These are phyloP conservation scores for Eilema depressum DNA, from an alignment of 2,888 invertebrate genomes.

Conservation along the genomic window DNA sequence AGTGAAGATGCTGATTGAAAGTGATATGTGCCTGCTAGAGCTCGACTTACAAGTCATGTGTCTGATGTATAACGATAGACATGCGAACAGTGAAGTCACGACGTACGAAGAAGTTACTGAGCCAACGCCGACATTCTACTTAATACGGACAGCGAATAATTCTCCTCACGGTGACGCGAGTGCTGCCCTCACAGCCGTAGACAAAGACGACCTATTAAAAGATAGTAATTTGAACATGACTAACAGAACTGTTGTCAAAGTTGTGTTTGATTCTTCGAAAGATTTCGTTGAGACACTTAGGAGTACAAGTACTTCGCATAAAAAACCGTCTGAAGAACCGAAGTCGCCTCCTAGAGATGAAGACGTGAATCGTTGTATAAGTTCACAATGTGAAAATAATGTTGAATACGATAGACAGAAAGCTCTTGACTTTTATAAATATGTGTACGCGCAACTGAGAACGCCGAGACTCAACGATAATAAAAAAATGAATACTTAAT, in stretches of 20 bases:
- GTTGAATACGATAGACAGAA: constrained; percentile 77
- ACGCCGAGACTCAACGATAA: constrained; percentile 66
- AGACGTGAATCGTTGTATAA: constrained; percentile 71
- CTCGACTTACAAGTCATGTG: constrained; percentile 81
- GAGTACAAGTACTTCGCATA: constrained; percentile 67
- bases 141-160: constrained; percentile 79
- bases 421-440: constrained; percentile 83
- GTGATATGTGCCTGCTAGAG: constrained; percentile 77
- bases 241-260: constrained; percentile 78
- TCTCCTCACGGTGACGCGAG: constrained; percentile 69
- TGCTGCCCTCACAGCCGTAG: constrained; percentile 76
- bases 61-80: constrained; percentile 77
- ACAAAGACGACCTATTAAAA: constrained; percentile 74
- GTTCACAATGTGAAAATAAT: constrained; percentile 71
- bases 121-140: constrained; percentile 79
- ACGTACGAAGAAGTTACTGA: constrained; percentile 77
- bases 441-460: constrained; percentile 80
- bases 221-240: constrained; percentile 76
- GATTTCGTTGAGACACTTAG: constrained; percentile 81
- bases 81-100: constrained; percentile 64
- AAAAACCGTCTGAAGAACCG: constrained; percentile 57
- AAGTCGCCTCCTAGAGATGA: constrained; percentile 64
- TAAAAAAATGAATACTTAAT: constrained; percentile 63
- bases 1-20: constrained; percentile 74
- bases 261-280: constrained; percentile 78